Evolutionary conservation across 2,113 vertebrate genomes (phyloP).

Genomic region (Felis chaus): DNA sequence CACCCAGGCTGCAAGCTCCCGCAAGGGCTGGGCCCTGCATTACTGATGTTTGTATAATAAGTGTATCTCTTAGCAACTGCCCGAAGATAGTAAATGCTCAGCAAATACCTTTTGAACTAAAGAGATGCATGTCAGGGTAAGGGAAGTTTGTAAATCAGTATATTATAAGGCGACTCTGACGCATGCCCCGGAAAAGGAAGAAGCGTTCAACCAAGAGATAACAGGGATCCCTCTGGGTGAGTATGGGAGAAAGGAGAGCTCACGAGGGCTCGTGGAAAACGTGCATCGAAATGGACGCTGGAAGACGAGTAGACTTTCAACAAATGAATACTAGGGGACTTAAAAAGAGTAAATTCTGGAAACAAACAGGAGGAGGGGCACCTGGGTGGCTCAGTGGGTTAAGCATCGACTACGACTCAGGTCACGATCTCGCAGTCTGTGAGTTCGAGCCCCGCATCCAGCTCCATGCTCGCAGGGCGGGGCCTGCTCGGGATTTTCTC

Average conservation of each 20-base stretch:
- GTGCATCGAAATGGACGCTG: background rate
- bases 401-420: too few species aligned
- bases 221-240: too few species aligned
- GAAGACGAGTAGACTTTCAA: background rate
- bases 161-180: background rate
- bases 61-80: background rate
- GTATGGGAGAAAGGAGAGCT: background rate
- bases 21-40: background rate
- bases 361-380: background rate
- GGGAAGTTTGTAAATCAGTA: background rate
- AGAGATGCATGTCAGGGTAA: background rate
- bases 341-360: background rate
- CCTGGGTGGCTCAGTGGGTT: too few species aligned
- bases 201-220: background rate
- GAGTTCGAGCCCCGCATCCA: too few species aligned
- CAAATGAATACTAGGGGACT: background rate
- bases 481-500: too few species aligned
- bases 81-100: background rate
- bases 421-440: too few species aligned
- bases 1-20: background rate
- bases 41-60: background rate
- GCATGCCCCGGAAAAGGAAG: background rate
- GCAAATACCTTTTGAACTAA: background rate
- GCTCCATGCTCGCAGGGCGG: too few species aligned
- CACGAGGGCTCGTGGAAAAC: accelerated